Conservation (phyloP, 2,113 vertebrate species). For the Onychorhynchus coronatus region DNA sequence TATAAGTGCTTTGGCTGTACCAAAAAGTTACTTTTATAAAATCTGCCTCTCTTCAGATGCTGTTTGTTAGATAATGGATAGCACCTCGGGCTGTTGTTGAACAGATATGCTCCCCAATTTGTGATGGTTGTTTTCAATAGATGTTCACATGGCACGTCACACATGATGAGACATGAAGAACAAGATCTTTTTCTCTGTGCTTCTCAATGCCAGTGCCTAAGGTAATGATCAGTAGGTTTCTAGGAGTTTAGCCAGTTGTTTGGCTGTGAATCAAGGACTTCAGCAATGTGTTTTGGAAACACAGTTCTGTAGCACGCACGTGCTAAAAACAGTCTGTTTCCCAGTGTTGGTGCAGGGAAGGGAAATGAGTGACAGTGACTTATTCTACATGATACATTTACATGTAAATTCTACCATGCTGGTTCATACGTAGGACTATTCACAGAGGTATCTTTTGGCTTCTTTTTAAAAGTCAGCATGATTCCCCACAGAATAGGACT, state of each 20-base stretch:
- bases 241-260: slow-evolving; percentile 52
- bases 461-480: neutral
- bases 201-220: neutral
- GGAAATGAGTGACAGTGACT: neutral
- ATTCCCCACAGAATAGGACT: neutral
- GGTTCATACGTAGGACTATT: neutral
- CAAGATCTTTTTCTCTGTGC: neutral
- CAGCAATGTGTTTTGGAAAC: slow-evolving; percentile 44
- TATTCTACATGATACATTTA: slow-evolving; percentile 6
- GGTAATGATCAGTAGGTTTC: slow-evolving; percentile 40
- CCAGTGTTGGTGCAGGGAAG: slow-evolving; percentile 12
- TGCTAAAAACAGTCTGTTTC: slow-evolving; percentile 48
- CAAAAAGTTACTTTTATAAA: slow-evolving; percentile 1
- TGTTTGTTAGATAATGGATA: neutral
- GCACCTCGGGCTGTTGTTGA: neutral
- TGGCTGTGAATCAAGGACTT: slow-evolving; percentile 62
- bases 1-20: neutral
- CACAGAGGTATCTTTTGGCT: neutral
- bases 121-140: neutral
- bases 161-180: neutral
- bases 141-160: neutral
- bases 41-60: neutral
- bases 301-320: slow-evolving; percentile 16
- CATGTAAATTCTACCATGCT: neutral
- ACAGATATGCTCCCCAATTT: neutral